These are phyloP conservation scores for Ivindomyrus marchei DNA, from an alignment of 2,113 vertebrate species.

Conservation along the genomic window DNA sequence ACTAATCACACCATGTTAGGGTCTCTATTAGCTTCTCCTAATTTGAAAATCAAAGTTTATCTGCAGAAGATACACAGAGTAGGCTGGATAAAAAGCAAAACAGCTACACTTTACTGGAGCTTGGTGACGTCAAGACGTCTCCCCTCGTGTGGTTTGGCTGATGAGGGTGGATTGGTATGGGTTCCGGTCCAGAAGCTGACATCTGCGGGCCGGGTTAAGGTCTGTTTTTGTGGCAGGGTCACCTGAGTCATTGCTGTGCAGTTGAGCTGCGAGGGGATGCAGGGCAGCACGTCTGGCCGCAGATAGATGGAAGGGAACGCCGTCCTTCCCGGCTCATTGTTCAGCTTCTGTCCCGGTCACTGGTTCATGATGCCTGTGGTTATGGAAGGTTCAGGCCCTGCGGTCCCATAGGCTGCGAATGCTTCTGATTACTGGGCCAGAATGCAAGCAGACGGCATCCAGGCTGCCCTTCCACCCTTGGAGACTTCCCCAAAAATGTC, in stretches of 20 bases:
- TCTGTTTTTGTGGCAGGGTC: not conserved
- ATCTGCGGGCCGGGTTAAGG: not conserved
- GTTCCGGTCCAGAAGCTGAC: not conserved
- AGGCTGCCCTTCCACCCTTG: not conserved
- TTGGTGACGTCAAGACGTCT: not conserved
- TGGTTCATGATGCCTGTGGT: not conserved
- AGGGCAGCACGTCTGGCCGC: not conserved
- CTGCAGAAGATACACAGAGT: not conserved
- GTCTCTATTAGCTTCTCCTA: not conserved
- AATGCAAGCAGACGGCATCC: not conserved
- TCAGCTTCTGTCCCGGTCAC: not conserved
- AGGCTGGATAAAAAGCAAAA: not conserved
- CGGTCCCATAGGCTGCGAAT: not conserved
- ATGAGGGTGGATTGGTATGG: not conserved
- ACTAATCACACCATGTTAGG: not conserved
- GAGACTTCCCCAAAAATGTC: not conserved
- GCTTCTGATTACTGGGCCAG: not conserved
- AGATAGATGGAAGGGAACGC: not conserved
- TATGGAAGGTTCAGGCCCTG: not conserved
- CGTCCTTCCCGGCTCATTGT: not conserved
- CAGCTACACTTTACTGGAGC: not conserved
- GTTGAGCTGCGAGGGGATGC: not conserved
- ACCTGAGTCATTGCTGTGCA: not conserved
- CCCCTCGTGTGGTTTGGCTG: not conserved
- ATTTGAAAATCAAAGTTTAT: conserved; percentile 2